These are phyloP conservation scores for Gobius niger DNA, from an alignment of 2,113 vertebrate species.

Conservation along the genomic window DNA sequence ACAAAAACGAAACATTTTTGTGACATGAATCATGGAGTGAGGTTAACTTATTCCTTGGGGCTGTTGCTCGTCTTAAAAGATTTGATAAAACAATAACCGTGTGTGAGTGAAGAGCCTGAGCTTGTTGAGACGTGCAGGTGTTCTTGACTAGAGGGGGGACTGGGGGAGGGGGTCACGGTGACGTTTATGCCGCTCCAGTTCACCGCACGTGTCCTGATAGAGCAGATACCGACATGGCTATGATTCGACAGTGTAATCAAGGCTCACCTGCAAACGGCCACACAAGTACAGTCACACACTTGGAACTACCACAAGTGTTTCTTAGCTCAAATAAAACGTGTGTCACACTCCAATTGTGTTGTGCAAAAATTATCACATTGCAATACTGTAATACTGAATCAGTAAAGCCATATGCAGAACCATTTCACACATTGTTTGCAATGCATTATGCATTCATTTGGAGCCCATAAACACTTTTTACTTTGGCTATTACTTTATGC, in stretches of 20 bases:
- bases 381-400: slow-evolving; percentile 1
- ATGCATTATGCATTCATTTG: neutral
- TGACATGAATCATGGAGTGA: neutral
- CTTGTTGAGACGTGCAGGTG: slow-evolving; percentile 43
- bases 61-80: slow-evolving; percentile 21
- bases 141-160: slow-evolving; percentile 26
- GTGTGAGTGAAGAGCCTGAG: slow-evolving; percentile 9
- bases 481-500: neutral
- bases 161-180: neutral
- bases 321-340: neutral
- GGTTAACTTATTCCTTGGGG: slow-evolving; percentile 6
- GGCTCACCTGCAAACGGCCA: slow-evolving; percentile 2
- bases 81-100: slow-evolving; percentile 34
- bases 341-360: neutral
- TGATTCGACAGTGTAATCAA: neutral
- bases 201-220: neutral
- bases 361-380: slow-evolving; percentile 9
- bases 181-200: neutral
- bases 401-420: slow-evolving; percentile 2
- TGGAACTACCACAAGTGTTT: neutral
- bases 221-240: slow-evolving; percentile 7
- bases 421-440: neutral
- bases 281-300: neutral
- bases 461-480: slow-evolving; percentile 1
- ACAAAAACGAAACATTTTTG: neutral